Evolutionary conservation across 1,140 invertebrate species (phyloP).

Genomic region (Ctenoplectra terminalis): DNA sequence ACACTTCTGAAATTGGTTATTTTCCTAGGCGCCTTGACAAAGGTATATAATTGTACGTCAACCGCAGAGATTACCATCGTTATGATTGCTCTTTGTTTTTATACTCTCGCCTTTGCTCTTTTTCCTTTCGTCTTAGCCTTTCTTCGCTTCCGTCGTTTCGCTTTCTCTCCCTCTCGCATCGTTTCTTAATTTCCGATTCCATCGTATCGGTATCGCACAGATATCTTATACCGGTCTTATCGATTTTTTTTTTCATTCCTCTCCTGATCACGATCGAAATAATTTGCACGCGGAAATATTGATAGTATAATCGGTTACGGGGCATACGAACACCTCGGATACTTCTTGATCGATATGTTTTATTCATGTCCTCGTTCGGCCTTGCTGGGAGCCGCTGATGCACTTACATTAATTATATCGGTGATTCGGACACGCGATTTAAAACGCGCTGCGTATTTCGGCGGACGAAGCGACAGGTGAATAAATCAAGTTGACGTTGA

Average conservation of each 20-base stretch:
- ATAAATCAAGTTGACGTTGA: conserved; percentile 30
- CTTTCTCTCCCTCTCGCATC: background rate
- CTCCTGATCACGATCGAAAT: background rate
- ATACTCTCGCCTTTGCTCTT: conserved; percentile 34
- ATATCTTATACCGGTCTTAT: background rate
- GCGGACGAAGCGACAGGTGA: background rate
- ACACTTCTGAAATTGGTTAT: conserved; percentile 79
- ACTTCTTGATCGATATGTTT: conserved; percentile 2
- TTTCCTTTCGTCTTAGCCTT: conserved; percentile 4
- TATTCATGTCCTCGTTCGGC: background rate
- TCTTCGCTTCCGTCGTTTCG: background rate
- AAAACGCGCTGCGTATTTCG: conserved; percentile 21
- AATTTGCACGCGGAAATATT: background rate
- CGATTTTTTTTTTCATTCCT: background rate
- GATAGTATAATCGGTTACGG: background rate
- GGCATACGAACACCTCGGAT: background rate
- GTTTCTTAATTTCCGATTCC: no score
- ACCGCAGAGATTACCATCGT: conserved; percentile 78
- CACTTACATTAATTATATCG: conserved; percentile 19
- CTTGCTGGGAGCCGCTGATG: background rate
- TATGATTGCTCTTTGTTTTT: conserved; percentile 78
- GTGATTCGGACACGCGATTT: conserved; percentile 13
- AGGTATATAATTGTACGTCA: conserved; percentile 76
- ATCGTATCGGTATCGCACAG: no score
- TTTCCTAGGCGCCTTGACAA: conserved; percentile 72